phyloP scores from a whole-genome alignment of 2,888 invertebrate species.

The Cotesia congregata region DNA sequence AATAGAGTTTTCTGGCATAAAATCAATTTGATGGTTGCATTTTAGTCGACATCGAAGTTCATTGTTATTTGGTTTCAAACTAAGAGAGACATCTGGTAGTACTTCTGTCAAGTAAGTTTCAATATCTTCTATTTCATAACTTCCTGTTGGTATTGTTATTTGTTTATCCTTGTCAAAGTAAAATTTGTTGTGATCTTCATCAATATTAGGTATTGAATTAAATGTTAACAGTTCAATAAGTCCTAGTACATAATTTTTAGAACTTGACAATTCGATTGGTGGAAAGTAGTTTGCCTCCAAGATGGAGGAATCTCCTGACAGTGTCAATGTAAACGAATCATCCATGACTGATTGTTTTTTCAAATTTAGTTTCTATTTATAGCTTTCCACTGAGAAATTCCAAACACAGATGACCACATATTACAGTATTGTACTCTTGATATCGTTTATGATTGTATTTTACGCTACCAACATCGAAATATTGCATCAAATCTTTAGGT shows the following conservation, averaged over 20 bases:
- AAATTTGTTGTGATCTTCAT: slow-evolving; percentile 59
- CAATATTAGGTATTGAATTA: slow-evolving; percentile 61
- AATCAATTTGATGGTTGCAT: slow-evolving; percentile 30
- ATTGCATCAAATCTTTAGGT: slow-evolving; percentile 36
- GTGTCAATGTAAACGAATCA: slow-evolving; percentile 53
- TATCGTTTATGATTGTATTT: slow-evolving; percentile 44
- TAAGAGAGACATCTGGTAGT: slow-evolving; percentile 4
- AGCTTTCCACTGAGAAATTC: slow-evolving; percentile 39
- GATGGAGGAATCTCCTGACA: slow-evolving; percentile 51
- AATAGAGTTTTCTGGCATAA: slow-evolving; percentile 45
- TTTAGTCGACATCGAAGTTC: slow-evolving; percentile 53
- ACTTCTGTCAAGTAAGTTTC: not conserved
- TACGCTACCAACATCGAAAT: slow-evolving; percentile 43
- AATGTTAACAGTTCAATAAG: slow-evolving; percentile 58
- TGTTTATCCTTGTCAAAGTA: slow-evolving; percentile 30
- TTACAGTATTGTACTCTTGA: slow-evolving; percentile 44
- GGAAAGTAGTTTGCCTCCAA: slow-evolving; percentile 53
- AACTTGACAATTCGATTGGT: slow-evolving; percentile 51
- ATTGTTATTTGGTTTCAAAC: slow-evolving; percentile 54
- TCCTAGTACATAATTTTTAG: slow-evolving; percentile 54
- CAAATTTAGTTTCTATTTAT: slow-evolving; percentile 2
- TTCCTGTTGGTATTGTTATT: not conserved
- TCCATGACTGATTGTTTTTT: slow-evolving; percentile 33
- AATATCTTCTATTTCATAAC: not conserved
- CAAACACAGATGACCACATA: slow-evolving; percentile 45